Base-by-base conservation (phyloP, 2,113 vertebrate genomes). In the Nycticebus coucang region DNA sequence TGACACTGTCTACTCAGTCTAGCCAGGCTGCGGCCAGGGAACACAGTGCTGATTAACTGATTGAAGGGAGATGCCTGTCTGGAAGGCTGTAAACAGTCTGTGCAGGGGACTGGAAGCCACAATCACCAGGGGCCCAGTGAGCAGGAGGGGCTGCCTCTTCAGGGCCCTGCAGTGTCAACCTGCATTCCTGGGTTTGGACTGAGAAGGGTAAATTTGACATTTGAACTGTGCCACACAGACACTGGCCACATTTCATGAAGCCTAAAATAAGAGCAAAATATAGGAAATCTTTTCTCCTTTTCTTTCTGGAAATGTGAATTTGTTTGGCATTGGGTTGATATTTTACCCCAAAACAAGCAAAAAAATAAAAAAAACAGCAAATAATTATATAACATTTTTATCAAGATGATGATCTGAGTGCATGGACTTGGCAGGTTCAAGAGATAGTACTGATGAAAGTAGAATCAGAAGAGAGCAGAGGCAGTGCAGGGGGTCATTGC, bases 1-100 rank as follows among this genome's bases (percentile, higher is more conserved):
- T 96, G 79, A 84, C 35, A 33, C 35, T 87, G 55, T 64, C 90
- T 91, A 87, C 82, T 96, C 93, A 95, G 83, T 45, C 41, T 71
- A 86, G 55, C 50, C 37, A 82, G 80, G n/a, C 66, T 89, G 14
- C 15, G 22, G n/a, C 5, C 10, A 35, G 12, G 19, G 28, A 4
- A 66, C 19, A 89, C 30, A 24, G 19, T 72, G 5, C 33, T 74
- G 83, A 88, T 94, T 97, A 95, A 93, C 66, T 90, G 64, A 35
- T 35, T 92, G 24, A 21, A 83, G 55, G 33, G 55, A 78, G 37
- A 84, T 68, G 37, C 7, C 53, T 78, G 41, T 2, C 66, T 87
- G n/a, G n/a, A 94, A 95, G 21, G 28, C 2, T 80, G 50, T 30
- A 60, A 24, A 71, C 5, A 10, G 24, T 79, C 57, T 64, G 21